Base-by-base conservation (phyloP, 2,797 vertebrate species). In the Kryptolebias ocellatus region DNA sequence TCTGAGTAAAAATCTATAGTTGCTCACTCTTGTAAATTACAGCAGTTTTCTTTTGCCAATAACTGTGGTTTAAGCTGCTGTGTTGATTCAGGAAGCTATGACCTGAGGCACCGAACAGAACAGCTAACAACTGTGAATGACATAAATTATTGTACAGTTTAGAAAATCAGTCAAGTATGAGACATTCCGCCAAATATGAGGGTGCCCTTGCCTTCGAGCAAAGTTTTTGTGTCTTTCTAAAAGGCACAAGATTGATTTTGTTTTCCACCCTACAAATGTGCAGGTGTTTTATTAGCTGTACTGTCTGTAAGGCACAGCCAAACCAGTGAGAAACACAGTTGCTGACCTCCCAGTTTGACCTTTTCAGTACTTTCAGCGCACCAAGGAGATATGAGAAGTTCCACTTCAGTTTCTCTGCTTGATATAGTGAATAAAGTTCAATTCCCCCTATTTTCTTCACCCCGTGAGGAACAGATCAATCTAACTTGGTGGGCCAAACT, bases 51-150 rank as follows among this genome's bases (percentile, higher is more conserved):
- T 62, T 81, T 61, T 81, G 73, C 75, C 52, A 39, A 80, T 83
- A 80, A 82, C 64, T 77, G 66, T 63, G 47, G 66, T 73, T 84
- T 80, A 79, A 83, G 88, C 83, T 79, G 74, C 82, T 73, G 78
- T 85, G 89, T 90, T 89, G 90, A 91, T 89, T 92, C 87, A 85
- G 88, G 78, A 80, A 86, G 79, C 84, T 81, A 67, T 79, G 89
- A 87, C 85, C 86, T 68, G 72, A 83, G 81, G 85, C 78, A 58
- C 81, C 60, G 66, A 87, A 42, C 72, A 59, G 54, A 46, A 79
- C 66, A 62, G 68, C 74, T 60, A 87, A 85, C 81, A 81, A 84
- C 44, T 58, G 76, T 74, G 78, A 67, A 70, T 75, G 70, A 83
- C 70, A 83, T 70, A 80, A 87, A 86, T 72, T 89, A 90, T 90